Base-by-base conservation (phyloP, 2,888 invertebrate species). In the Drosophila recens region DNA sequence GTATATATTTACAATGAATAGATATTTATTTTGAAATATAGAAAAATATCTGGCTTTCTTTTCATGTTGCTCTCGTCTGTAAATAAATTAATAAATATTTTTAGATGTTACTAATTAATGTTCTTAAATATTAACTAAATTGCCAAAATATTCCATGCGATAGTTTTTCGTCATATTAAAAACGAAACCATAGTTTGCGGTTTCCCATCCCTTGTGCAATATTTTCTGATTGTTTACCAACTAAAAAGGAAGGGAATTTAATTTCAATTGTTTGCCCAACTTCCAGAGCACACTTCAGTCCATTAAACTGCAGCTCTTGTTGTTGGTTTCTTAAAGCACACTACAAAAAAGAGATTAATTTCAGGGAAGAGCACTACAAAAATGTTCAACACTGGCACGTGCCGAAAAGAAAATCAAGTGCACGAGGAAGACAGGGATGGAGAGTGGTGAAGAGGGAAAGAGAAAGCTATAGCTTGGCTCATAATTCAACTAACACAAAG, bases 401-500 rank as follows among this genome's bases (percentile, higher is more conserved):
- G 79, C 61, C 61, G 34, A 38, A 48, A 27, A 54, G 6, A 58
- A 36, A 62, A 67, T 64, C 58, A 11, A 27, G 45, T 23, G 59
- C n/a, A 6, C 6, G n/a, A 4, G 13, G 3, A 36, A 13, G 36
- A 38, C 3, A 11, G 10, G 13, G n/a, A 5, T 4, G 13, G n/a
- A n/a, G 38, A n/a, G 11, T 11, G 6, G 27, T 5, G 13, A 13
- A 36, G 4, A 36, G 13, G 10, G 6, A 5, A 5, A 8, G n/a
- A 1, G 13, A 11, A 13, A 33, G 52, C 15, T 61, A 33, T 64
- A 70, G 62, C 69, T 77, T 66, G 36, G 64, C 62, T 72, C 74
- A 81, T 81, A 80, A 78, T 81, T 80, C 81, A 80, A 80, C 79
- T 81, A 80, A 75, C 67, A 36, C 63, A 78, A 81, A 75, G 72